Conservation (phyloP, 2,113 vertebrate genomes). For the Ranitomeya variabilis region DNA sequence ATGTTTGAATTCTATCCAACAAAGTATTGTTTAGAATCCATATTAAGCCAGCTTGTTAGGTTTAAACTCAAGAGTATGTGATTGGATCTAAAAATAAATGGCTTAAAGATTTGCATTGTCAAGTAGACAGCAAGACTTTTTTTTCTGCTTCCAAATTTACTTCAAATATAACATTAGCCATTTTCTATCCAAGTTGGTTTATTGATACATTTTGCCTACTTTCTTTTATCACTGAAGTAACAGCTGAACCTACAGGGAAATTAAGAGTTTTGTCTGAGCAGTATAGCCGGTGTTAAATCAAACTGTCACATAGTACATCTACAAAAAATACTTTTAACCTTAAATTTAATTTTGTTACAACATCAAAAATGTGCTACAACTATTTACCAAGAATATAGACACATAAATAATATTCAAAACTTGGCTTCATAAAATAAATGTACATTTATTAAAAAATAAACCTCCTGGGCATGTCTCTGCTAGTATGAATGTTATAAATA, state of each 20-base stretch:
- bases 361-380: not conserved
- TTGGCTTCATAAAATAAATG: not conserved
- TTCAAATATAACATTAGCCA: slow-evolving; percentile 6
- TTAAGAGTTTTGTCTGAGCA: slow-evolving; percentile 34
- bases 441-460: not conserved
- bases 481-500: not conserved
- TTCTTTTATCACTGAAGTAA: slow-evolving; percentile 30
- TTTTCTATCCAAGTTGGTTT: slow-evolving; percentile 22
- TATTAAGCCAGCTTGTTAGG: slow-evolving; percentile 14
- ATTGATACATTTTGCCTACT: slow-evolving; percentile 29
- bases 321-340: not conserved
- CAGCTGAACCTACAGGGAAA: slow-evolving; percentile 44
- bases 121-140: slow-evolving; percentile 23
- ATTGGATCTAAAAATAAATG: slow-evolving; percentile 34
- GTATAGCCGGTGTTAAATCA: slow-evolving; percentile 31
- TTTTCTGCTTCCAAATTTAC: not conserved
- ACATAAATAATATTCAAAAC: not conserved
- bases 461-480: not conserved
- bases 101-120: slow-evolving; percentile 44
- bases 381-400: not conserved
- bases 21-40: slow-evolving; percentile 19
- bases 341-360: not conserved
- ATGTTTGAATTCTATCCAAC: slow-evolving; percentile 3
- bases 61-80: slow-evolving; percentile 11
- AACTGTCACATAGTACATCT: slow-evolving; percentile 36